Base-by-base conservation (phyloP, 2,113 vertebrate genomes). In the Pterophyllum scalare region DNA sequence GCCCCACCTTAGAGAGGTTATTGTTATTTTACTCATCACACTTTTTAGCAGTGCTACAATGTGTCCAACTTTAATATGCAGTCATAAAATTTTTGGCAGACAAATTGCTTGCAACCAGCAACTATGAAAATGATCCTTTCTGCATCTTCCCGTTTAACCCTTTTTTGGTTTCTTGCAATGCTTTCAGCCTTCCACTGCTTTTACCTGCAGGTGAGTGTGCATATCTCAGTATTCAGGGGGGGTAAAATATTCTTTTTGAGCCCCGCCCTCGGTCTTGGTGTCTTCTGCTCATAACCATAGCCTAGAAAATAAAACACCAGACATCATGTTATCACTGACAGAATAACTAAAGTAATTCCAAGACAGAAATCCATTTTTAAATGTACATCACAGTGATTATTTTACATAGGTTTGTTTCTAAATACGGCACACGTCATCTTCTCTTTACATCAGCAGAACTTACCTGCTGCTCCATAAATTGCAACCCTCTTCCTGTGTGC, bases 121-220 rank as follows among this genome's bases (percentile, higher is more conserved):
- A 13, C 28, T 3, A 52, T 20, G 40, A 17, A 70, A 13, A 52
- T 70, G 65, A 8, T 46, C 40, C 24, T 67, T 70, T 19, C 11
- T 7, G 49, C 9, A 70, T 28, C 9, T 52, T 26, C 2, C 19
- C 0, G 46, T 31, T 72, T 52, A 72, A 54, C 3, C 6, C 0
- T 72, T 54, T 11, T 33, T 72, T 72, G 49, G 14, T 40, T 40
- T 12, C 12, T 72, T 72, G 65, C 28, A 52, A 49, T 49, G 19
- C 43, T 8, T 43, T 2, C 57, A 74, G 67, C 28, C 31, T 75
- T 82, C 38, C 1, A 17, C 6, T 81, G 24, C 5, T 17, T 58
- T 58, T 96, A 99, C 98, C 98, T 99, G 98, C 98, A 98, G 94
- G 97, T 96, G 91, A 99, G 95, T 91, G 97, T 97, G 96, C 97